These are phyloP conservation scores for Ginglymostoma cirratum DNA, from an alignment of 2,113 vertebrate species.

Conservation along the genomic window DNA sequence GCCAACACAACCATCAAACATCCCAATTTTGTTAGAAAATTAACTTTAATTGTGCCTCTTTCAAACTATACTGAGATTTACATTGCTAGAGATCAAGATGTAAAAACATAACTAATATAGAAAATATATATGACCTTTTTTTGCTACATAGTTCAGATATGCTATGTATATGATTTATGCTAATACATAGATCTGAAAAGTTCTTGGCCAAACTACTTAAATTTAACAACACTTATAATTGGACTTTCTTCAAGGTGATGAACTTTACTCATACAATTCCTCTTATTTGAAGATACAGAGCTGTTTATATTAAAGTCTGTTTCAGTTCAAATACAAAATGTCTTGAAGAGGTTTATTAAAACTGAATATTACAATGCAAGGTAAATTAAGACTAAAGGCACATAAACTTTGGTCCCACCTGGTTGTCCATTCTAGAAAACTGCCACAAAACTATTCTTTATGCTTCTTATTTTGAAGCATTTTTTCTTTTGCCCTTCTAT, in stretches of 20 bases:
- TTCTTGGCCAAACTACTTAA: constrained; percentile 71
- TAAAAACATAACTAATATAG: constrained; percentile 79
- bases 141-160: constrained; percentile 71
- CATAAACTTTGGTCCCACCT: constrained; percentile 97
- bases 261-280: constrained; percentile 60
- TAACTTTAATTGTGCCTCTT: constrained; percentile 90
- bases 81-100: constrained; percentile 70
- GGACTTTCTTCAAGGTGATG: constrained; percentile 45
- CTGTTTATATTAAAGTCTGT: constrained; percentile 75
- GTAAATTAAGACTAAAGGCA: constrained; percentile 97
- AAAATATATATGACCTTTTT: constrained; percentile 75
- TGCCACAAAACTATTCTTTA: constrained; percentile 72
- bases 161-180: constrained; percentile 63
- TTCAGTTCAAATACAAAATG: constrained; percentile 80
- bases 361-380: constrained; percentile 81
- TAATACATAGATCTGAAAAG: constrained; percentile 72
- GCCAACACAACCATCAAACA: constrained; percentile 77
- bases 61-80: constrained; percentile 80
- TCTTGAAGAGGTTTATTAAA: constrained; percentile 75
- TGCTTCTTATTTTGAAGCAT: constrained; percentile 65
- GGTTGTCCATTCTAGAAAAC: constrained; percentile 78
- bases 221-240: constrained; percentile 58
- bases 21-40: constrained; percentile 82
- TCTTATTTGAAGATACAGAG: constrained; percentile 70
- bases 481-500: constrained; percentile 64